phyloP scores from a whole-genome alignment of 2,113 vertebrate genomes.

The Phyllostomus discolor region DNA sequence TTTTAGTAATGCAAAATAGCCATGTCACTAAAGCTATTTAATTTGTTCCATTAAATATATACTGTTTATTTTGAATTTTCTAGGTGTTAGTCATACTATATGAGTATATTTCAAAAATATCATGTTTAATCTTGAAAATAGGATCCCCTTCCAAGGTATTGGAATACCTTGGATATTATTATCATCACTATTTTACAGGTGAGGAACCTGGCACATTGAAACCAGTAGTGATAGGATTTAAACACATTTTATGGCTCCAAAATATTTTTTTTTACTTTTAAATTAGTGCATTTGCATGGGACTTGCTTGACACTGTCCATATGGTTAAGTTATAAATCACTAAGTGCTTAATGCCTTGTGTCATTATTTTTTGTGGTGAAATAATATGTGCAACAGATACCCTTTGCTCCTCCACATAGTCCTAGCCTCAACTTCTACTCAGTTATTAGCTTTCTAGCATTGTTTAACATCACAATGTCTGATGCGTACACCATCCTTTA shows the following conservation, averaged over 20 bases:
- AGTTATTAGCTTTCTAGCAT: background rate
- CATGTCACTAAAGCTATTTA: background rate
- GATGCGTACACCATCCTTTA: background rate
- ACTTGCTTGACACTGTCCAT: background rate
- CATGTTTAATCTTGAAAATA: background rate
- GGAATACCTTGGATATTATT: background rate
- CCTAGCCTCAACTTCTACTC: background rate
- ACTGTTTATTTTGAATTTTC: background rate
- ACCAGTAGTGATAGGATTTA: background rate
- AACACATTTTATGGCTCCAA: background rate
- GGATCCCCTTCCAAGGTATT: background rate
- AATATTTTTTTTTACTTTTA: background rate
- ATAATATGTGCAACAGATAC: background rate
- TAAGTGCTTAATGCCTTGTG: background rate
- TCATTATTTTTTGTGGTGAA: background rate
- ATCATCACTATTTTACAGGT: background rate
- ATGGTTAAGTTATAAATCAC: background rate
- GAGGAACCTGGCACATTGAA: background rate
- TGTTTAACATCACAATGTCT: background rate
- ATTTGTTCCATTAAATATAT: background rate
- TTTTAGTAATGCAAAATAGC: background rate
- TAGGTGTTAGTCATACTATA: background rate
- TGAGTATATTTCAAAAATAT: background rate
- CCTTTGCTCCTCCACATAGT: background rate
- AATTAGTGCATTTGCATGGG: background rate